Percentiles rank a stretch among this genome's conserved stretches.
These are phyloP conservation scores for Thamnophis elegans DNA, from an alignment of 2,797 vertebrate species.

Conservation along the genomic window DNA sequence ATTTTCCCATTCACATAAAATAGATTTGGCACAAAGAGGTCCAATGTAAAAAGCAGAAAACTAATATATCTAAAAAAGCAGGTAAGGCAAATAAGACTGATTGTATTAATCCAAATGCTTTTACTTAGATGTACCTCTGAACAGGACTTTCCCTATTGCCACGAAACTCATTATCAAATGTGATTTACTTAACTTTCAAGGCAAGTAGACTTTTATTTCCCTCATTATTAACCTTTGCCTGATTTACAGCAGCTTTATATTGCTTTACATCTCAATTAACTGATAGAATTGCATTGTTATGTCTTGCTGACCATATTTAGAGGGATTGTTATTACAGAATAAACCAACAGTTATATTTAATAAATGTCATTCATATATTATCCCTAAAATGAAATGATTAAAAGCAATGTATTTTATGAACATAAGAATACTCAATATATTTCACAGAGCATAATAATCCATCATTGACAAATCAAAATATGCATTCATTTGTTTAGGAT, in stretches of 20 bases:
- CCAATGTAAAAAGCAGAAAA: not conserved
- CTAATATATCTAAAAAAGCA: not conserved
- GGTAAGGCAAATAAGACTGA: not conserved
- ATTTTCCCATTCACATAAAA: not conserved
- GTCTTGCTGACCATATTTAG: not conserved
- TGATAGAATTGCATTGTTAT: not conserved
- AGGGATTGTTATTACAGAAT: not conserved
- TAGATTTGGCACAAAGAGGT: not conserved
- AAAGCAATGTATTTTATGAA: slow-evolving; percentile 2
- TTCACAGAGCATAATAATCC: not conserved
- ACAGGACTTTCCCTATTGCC: not conserved
- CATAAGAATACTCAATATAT: not conserved
- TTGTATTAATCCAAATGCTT: not conserved
- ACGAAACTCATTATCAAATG: slow-evolving; percentile 7
- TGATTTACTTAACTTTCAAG: slow-evolving; percentile 22
- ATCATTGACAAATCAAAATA: not conserved
- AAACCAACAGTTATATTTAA: not conserved
- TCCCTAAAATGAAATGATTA: not conserved
- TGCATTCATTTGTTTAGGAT: not conserved
- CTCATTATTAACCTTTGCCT: slow-evolving; percentile 19
- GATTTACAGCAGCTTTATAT: slow-evolving; percentile 14
- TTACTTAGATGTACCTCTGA: slow-evolving; percentile 15
- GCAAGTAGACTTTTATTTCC: slow-evolving; percentile 11
- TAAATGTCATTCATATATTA: not conserved
- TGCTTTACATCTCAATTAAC: slow-evolving; percentile 18